A percentile compares a stretch with the other conserved stretches of the same genome.
Conservation (phyloP, 2,113 vertebrate genomes). For the Electrona antarctica region DNA sequence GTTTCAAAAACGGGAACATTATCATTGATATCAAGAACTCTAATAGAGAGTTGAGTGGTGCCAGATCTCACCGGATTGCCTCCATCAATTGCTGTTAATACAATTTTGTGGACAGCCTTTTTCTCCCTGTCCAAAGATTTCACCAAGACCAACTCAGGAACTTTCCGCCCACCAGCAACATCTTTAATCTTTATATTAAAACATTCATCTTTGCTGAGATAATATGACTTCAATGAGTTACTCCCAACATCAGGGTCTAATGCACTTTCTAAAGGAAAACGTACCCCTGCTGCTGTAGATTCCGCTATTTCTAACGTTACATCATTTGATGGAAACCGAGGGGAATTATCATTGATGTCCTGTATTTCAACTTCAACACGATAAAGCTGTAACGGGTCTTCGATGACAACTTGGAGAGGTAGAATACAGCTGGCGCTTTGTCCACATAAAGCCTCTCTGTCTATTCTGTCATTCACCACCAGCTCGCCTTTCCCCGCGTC, state of each 20-base stretch:
- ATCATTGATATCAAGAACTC: constrained; percentile 74
- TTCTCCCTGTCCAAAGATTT: constrained; percentile 49
- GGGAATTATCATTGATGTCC: constrained; percentile 79
- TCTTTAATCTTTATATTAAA: constrained; percentile 42
- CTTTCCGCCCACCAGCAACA: constrained; percentile 30
- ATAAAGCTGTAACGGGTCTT: constrained; percentile 66
- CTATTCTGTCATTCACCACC: constrained; percentile 81
- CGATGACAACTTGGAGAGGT: constrained; percentile 75
- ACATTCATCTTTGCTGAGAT: constrained; percentile 36
- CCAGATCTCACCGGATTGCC: constrained; percentile 70
- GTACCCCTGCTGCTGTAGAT: constrained; percentile 72
- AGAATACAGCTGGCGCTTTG: constrained; percentile 78
- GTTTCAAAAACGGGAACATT: constrained; percentile 47
- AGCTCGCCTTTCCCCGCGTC: constrained; percentile 78
- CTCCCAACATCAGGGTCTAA: constrained; percentile 61
- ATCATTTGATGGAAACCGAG: constrained; percentile 74
- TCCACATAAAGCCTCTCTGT: constrained; percentile 84
- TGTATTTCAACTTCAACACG: constrained; percentile 79
- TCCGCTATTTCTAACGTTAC: constrained; percentile 77
- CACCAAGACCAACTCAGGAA: neutral
- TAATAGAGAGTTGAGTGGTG: constrained; percentile 70
- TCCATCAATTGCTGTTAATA: constrained; percentile 68
- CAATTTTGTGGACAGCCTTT: constrained; percentile 49
- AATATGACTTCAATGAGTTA: constrained; percentile 51
- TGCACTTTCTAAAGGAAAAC: constrained; percentile 58